Evolutionary conservation across 2,113 vertebrate species (phyloP), one percentile per base, ranked within the genome.

Genomic region (Erpornis zantholeuca): DNA sequence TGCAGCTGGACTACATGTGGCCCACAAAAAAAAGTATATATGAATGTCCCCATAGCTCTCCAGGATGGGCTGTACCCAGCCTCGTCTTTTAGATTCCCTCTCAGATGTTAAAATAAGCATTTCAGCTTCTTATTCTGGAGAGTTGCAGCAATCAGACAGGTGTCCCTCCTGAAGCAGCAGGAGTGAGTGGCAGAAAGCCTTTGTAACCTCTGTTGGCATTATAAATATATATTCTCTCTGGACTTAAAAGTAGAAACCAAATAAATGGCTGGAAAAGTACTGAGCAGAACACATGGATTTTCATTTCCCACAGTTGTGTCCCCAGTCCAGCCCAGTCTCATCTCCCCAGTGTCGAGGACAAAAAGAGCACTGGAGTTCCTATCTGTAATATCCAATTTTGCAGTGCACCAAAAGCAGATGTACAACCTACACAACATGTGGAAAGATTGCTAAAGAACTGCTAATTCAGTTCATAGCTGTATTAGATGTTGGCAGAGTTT

Each of bases 311-410:
- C 29, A 80, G 29, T 28, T n/a, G 16, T 91, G 71, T 69, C 88
- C 91, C 93, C 79, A 80, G 91, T 81, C 69, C 91, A 95, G 82
- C 52, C 81, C 57, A 45, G 31, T 9, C 53, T 95, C 96, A 93
- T 75, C 87, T 94, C 45, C 72, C 91, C 76, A 84, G 82, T 63
- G 63, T 93, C 61, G 94, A 85, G 94, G 94, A 76, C 95, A 92
- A 90, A 97, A 95, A 96, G 86, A 93, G 89, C 75, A 91, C 72
- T 57, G 76, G 73, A 97, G 56, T 92, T 94, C 29, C 54, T 49
- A 49, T 54, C 68, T 87, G 90, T 85, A 96, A 38, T 11, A 5
- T 65, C 56, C 16, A 52, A 35, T 82, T 71, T 84, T 31, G 1
- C 47, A 78, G 31, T 15, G 45, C 57, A 66, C 42, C 64, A 71